phyloP scores from a whole-genome alignment of 2,113 vertebrate genomes.

The Tragelaphus scriptus region DNA sequence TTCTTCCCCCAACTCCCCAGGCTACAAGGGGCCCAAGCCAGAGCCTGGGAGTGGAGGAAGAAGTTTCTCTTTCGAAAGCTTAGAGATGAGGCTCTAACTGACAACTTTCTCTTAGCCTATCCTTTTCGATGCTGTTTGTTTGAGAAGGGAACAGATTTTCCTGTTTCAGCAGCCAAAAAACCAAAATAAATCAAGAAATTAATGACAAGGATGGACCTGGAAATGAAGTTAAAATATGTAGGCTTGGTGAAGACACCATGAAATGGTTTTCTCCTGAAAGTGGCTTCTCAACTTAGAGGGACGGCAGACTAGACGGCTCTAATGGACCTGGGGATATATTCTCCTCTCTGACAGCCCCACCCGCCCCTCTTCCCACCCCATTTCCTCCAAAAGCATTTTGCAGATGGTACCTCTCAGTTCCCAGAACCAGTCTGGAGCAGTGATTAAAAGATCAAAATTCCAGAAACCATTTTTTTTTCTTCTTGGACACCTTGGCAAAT shows the following conservation, averaged over 20 bases:
- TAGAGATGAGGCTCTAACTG: background rate
- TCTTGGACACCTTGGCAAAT: slow-evolving; percentile 49
- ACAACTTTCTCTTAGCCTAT: background rate
- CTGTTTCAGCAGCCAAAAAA: slow-evolving; percentile 1
- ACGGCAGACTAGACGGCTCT: background rate
- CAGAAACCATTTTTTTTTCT: background rate
- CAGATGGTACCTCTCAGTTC: slow-evolving; percentile 54
- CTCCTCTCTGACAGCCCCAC: background rate
- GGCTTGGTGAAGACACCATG: background rate
- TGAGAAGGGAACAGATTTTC: slow-evolving; percentile 31
- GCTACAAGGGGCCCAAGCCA: background rate
- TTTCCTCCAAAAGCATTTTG: slow-evolving; percentile 54
- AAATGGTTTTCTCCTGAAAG: slow-evolving; percentile 30
- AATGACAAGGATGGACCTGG: slow-evolving; percentile 15
- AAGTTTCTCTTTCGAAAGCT: background rate
- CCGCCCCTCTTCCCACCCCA: background rate
- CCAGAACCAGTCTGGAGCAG: slow-evolving; percentile 59
- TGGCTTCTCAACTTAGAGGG: background rate
- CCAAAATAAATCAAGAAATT: slow-evolving; percentile 43
- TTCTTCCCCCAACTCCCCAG: background rate
- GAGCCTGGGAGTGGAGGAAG: background rate
- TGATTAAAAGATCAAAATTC: slow-evolving; percentile 63
- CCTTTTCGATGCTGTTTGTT: slow-evolving; percentile 11
- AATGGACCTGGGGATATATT: background rate
- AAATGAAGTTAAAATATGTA: slow-evolving; percentile 47